Conservation (phyloP, 2,888 invertebrate genomes). For the Dendrolimus houi region DNA sequence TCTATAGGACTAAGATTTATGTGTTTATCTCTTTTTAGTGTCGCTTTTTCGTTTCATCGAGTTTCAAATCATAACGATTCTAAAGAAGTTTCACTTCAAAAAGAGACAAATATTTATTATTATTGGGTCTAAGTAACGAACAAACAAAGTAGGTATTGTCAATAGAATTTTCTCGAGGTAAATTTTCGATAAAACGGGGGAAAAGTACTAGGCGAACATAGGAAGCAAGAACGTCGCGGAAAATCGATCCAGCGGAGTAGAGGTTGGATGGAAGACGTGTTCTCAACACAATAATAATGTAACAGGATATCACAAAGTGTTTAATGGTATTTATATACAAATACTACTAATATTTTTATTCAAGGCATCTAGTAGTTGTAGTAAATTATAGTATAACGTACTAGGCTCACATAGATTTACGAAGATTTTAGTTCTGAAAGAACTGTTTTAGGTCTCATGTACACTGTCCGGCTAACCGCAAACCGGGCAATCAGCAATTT, state of each 20-base stretch:
- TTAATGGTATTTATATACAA: constrained; percentile 21
- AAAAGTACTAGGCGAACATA: constrained; percentile 48
- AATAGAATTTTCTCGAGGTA: constrained; percentile 32
- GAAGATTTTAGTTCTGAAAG: constrained; percentile 8
- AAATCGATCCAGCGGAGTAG: constrained; percentile 16
- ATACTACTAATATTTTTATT: constrained; percentile 31
- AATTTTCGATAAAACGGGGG: constrained; percentile 61
- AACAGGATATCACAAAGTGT: constrained; percentile 32
- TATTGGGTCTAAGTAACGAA: too few species aligned
- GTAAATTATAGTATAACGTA: constrained; percentile 42
- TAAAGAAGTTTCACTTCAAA: too few species aligned
- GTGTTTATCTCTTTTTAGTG: too few species aligned
- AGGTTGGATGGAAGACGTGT: constrained; percentile 7
- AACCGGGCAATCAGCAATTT: too few species aligned
- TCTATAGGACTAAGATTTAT: too few species aligned
- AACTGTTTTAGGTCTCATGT: too few species aligned
- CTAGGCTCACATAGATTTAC: constrained; percentile 24
- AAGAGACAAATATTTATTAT: too few species aligned
- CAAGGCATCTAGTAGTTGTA: constrained; percentile 24
- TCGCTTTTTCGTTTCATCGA: too few species aligned
- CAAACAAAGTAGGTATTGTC: too few species aligned
- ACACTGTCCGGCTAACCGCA: too few species aligned
- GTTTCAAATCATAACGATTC: too few species aligned
- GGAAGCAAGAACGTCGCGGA: constrained; percentile 14
- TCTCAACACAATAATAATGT: constrained; percentile 39